Percentiles rank a stretch among this genome's conserved stretches.
Evolutionary conservation across 2,888 invertebrate species (phyloP).

Genomic region (Caenorhabditis virilis): DNA sequence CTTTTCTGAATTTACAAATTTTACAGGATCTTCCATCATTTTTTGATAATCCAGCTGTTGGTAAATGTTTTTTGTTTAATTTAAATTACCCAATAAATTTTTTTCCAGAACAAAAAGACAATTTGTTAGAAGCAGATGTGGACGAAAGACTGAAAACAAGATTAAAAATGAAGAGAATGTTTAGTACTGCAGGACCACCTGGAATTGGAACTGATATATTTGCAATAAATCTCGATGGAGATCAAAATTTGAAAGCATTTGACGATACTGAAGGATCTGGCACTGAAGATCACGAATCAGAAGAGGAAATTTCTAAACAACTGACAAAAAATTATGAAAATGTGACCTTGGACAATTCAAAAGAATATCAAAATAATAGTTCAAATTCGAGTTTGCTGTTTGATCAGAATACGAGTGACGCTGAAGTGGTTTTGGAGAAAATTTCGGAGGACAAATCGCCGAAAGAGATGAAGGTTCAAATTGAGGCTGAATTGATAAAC

Average conservation of each 20-base stretch:
- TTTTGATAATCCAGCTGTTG: not conserved
- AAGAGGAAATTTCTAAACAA: constrained; percentile 4
- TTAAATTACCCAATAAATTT: not conserved
- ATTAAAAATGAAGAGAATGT: constrained; percentile 23
- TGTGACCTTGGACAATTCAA: too few species aligned
- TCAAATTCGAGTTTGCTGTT: constrained; percentile 24
- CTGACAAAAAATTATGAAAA: too few species aligned
- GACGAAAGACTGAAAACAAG: constrained; percentile 17
- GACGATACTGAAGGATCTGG: constrained; percentile 12
- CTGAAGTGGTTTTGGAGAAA: constrained; percentile 20
- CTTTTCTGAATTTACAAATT: not conserved
- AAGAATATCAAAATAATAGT: constrained; percentile 10
- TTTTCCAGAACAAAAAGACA: not conserved
- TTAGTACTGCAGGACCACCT: constrained; percentile 24
- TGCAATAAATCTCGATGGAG: constrained; percentile 13
- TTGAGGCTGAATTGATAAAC: constrained; percentile 6
- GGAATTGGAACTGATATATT: constrained; percentile 22
- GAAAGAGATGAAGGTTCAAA: not conserved
- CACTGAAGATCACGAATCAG: constrained; percentile 4
- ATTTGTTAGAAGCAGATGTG: not conserved
- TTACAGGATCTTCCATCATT: not conserved
- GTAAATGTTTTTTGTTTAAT: too few species aligned
- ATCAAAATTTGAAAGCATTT: constrained; percentile 12
- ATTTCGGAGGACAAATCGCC: not conserved
- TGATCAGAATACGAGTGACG: constrained; percentile 38